These are phyloP conservation scores for Tetrao urogallus DNA, from an alignment of 2,113 vertebrate genomes.

Conservation along the genomic window DNA sequence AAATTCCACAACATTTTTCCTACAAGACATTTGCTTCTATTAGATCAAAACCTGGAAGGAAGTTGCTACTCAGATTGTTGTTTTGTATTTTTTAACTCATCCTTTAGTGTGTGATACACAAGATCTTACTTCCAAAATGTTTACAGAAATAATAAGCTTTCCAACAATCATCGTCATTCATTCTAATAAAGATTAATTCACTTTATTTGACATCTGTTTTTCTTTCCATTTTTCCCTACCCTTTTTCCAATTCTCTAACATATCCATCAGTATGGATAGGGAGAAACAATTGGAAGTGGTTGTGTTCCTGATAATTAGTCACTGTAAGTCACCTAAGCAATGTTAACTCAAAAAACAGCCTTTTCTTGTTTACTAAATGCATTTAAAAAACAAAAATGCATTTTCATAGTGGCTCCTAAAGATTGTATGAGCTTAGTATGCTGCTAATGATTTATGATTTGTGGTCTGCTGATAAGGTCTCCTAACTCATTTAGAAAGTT, in stretches of 20 bases:
- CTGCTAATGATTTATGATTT: not conserved
- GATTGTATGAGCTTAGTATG: not conserved
- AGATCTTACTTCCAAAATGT: not conserved
- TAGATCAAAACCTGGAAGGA: not conserved
- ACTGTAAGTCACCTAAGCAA: not conserved
- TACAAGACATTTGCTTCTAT: not conserved
- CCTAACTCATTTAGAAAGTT: not conserved
- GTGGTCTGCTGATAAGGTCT: not conserved
- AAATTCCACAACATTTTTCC: not conserved
- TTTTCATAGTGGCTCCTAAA: not conserved
- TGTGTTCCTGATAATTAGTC: not conserved
- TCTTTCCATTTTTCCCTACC: not conserved
- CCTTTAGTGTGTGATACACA: not conserved
- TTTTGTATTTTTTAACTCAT: not conserved
- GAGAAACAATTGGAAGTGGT: not conserved
- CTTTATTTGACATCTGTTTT: not conserved
- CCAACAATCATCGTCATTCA: not conserved
- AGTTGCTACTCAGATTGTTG: not conserved
- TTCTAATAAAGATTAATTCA: not conserved
- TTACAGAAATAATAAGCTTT: not conserved
- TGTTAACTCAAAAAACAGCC: not conserved
- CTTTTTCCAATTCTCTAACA: not conserved
- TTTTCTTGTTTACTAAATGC: not conserved
- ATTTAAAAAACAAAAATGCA: not conserved
- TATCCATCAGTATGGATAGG: not conserved